Percentiles rank a stretch among this genome's conserved stretches.
These are phyloP conservation scores for Leistus spinibarbis DNA, from an alignment of 2,888 invertebrate genomes.

Conservation along the genomic window DNA sequence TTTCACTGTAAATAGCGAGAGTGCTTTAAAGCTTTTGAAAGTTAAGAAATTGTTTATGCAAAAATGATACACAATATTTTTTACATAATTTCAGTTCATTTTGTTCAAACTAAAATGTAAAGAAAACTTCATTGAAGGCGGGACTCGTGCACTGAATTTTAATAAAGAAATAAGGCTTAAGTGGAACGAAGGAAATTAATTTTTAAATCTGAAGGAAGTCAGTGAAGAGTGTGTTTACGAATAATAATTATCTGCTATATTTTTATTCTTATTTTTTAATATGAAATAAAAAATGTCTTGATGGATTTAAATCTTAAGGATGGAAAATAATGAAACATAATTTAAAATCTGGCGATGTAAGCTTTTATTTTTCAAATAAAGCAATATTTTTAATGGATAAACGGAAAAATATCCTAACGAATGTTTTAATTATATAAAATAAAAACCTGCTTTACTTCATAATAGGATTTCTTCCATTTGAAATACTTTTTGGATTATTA, in stretches of 20 bases:
- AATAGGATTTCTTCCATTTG: too few relatives aligned
- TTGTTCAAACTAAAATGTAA: neutral
- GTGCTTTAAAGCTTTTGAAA: neutral
- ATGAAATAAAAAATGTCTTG: too few relatives aligned
- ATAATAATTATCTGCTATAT: neutral
- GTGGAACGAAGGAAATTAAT: neutral
- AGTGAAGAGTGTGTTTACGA: neutral
- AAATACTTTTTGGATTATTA: too few relatives aligned
- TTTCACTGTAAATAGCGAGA: neutral
- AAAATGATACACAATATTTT: neutral
- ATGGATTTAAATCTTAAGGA: too few relatives aligned
- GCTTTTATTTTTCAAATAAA: too few relatives aligned
- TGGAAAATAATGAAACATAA: too few relatives aligned
- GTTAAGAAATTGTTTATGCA: neutral
- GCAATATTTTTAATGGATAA: too few relatives aligned
- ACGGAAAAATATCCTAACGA: too few relatives aligned
- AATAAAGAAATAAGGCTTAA: slow-evolving; percentile 19
- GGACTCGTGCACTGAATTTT: slow-evolving; percentile 26
- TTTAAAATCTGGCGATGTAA: too few relatives aligned
- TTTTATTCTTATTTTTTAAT: neutral
- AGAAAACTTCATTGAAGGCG: slow-evolving; percentile 27
- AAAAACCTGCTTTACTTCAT: too few relatives aligned
- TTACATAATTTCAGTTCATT: neutral
- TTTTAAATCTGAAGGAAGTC: neutral
- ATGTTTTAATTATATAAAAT: too few relatives aligned